Evolutionary conservation across 2,797 vertebrate species (phyloP).

Genomic region (Adrianichthys oophorus): DNA sequence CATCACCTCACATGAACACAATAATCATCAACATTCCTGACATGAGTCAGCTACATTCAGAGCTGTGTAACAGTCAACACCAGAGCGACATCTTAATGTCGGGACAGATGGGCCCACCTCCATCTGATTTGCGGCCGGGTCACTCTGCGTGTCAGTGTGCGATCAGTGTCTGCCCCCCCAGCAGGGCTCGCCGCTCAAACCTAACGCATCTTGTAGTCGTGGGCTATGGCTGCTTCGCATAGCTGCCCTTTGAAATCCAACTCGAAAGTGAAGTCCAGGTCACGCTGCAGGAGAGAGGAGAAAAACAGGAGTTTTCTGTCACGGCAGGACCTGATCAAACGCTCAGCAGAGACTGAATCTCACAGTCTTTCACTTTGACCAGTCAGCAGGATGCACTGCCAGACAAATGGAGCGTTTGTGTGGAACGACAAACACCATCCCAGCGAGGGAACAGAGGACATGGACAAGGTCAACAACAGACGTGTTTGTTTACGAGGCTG

Average conservation of each 20-base stretch:
- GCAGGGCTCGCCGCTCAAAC: slow-evolving; percentile 12
- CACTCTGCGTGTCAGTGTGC: slow-evolving; percentile 3
- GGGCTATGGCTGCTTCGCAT: slow-evolving; percentile 92
- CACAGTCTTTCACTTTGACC: slow-evolving; percentile 12
- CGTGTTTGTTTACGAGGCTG: slow-evolving; percentile 43
- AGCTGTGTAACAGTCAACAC: slow-evolving; percentile 62
- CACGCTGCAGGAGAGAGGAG: slow-evolving; percentile 79
- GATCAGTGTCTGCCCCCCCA: slow-evolving; percentile 29
- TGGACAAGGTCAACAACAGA: slow-evolving; percentile 48
- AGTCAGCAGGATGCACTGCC: slow-evolving; percentile 14
- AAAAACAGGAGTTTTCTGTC: neutral
- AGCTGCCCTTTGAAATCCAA: slow-evolving; percentile 99
- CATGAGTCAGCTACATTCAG: slow-evolving; percentile 67
- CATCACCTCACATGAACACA: slow-evolving; percentile 49
- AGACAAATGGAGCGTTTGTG: slow-evolving; percentile 21
- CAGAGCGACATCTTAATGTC: neutral
- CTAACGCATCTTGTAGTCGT: slow-evolving; percentile 99
- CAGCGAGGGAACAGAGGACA: slow-evolving; percentile 26
- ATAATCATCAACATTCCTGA: slow-evolving; percentile 46
- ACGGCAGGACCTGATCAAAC: slow-evolving; percentile 1
- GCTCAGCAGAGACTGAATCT: neutral
- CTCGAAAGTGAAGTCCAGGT: slow-evolving; percentile 96
- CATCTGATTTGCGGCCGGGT: slow-evolving; percentile 14
- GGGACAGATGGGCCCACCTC: slow-evolving; percentile 12
- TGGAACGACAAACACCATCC: slow-evolving; percentile 20